Percentiles rank a stretch among this genome's conserved stretches.
Evolutionary conservation across 2,797 vertebrate genomes (phyloP).

Genomic region (Sandelia bainsii): DNA sequence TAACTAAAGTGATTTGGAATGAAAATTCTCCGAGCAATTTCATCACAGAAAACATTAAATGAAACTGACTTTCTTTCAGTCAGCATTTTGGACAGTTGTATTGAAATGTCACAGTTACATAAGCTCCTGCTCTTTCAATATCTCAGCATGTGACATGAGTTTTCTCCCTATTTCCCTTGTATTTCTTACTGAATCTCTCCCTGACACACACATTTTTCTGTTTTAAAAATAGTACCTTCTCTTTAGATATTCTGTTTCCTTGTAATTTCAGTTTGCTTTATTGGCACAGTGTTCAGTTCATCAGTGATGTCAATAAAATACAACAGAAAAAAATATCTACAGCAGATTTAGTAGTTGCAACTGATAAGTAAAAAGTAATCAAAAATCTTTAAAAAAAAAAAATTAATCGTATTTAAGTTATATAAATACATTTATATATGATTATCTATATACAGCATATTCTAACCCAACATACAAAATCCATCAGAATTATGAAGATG

Average conservation of each 20-base stretch:
- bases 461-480: neutral
- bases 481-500: neutral
- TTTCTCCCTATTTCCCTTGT: conserved; percentile 44
- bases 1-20: conserved; percentile 45
- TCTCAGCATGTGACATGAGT: conserved; percentile 45
- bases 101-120: conserved; percentile 59
- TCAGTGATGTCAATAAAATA: conserved; percentile 6
- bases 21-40: conserved; percentile 34
- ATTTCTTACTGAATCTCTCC: conserved; percentile 20
- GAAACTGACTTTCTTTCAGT: conserved; percentile 60
- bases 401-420: neutral
- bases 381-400: too few species aligned
- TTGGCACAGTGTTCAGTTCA: conserved; percentile 5
- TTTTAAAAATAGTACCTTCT: conserved; percentile 33
- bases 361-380: neutral
- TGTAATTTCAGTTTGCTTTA: conserved; percentile 29
- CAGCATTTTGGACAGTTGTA: conserved; percentile 62
- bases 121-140: conserved; percentile 37
- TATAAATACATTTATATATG: neutral
- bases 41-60: conserved; percentile 61
- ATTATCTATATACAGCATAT: neutral
- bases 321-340: neutral
- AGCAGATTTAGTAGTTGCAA: neutral
- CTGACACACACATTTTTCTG: conserved; percentile 18
- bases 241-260: neutral